Evolutionary conservation across 2,797 vertebrate species (phyloP), one percentile per base, ranked within the genome.

Genomic region (Falco naumanni): DNA sequence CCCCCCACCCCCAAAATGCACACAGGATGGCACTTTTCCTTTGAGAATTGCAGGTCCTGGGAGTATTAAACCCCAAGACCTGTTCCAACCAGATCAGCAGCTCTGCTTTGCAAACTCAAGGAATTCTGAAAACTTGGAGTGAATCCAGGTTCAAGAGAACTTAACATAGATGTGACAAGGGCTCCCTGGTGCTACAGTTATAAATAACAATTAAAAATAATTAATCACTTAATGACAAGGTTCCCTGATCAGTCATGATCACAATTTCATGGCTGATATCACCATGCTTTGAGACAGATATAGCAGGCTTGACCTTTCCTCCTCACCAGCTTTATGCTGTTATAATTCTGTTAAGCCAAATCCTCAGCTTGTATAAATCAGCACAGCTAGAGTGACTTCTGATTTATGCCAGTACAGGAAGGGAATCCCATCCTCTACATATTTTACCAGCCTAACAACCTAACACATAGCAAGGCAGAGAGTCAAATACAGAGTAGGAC

Each of bases 371-470:
- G 91, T 94, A 84, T 95, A 96, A 96, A 95, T 95, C 93, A 84
- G 91, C 75, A 12, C 70, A 77, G 80, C 63, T 4, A 57, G 61
- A 91, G 87, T 25, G 53, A 90, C 82, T 95, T 39, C 79, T 97
- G 95, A 97, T 95, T 96, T 95, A 93, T 68, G 68, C 39, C 68
- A 16, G 39, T 19, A 60, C 74, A 84, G 90, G 86, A 87, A 53
- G 51, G 86, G 86, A 96, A 95, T 84, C 77, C 64, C 81, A 76
- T 93, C 94, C 88, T 91, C 88, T 76, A 82, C 75, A 68, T 94
- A 94, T 95, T 95, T 96, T 87, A 92, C 90, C 80, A 89, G 75
- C 77, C 89, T 88, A 95, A 93, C 85, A 93, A 89, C 74, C 77
- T 76, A 66, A 56, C 78, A 64, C 91, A 50, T 26, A 45, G 70